Evolutionary conservation across 2,113 vertebrate genomes (phyloP), one percentile per base, ranked within the genome.

Genomic region (Ramphastos sulfuratus): DNA sequence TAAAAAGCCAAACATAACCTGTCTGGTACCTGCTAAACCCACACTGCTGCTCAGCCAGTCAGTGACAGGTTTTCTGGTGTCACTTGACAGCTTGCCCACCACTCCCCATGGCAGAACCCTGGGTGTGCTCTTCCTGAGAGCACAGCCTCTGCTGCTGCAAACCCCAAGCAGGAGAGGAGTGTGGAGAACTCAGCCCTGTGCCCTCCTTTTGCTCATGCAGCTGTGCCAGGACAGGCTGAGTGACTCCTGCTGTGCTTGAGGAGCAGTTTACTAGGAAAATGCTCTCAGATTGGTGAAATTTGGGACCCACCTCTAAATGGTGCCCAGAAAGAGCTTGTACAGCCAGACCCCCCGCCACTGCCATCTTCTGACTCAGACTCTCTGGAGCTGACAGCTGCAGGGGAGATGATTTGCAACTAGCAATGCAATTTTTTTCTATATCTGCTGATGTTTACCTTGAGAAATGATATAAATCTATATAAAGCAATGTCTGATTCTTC

Each of bases 381-480:
- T 92, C 78, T 70, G 96, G 93, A 92, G 90, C 97, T 81, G 65
- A 92, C 77, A 94, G 94, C 97, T 96, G 67, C 83, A 73, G 94
- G 93, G 97, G 95, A 88, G 78, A 94, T 93, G 96, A 97, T 97
- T 97, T 97, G 98, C 98, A 98, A 98, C 97, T 98, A 98, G 97
- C 98, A 98, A 98, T 98, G 98, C 98, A 98, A 98, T 96, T 98
- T 98, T 98, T 98, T 98, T 98, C 98, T 98, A 98, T 97, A 97
- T 96, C 95, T 93, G 94, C 96, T 96, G 94, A 97, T 96, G 96
- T 97, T 97, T 97, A 97, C 96, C 97, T 98, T 97, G 94, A 96
- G 97, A 94, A 94, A 84, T 84, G 30, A 82, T 84, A 96, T 39
- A 90, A 85, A 90, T 75, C 96, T 94, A 89, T 94, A 92, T 61